Evolutionary conservation across 1,140 invertebrate genomes (phyloP), one percentile per base, ranked within the genome.

Genomic region (Subanguina moxae): DNA sequence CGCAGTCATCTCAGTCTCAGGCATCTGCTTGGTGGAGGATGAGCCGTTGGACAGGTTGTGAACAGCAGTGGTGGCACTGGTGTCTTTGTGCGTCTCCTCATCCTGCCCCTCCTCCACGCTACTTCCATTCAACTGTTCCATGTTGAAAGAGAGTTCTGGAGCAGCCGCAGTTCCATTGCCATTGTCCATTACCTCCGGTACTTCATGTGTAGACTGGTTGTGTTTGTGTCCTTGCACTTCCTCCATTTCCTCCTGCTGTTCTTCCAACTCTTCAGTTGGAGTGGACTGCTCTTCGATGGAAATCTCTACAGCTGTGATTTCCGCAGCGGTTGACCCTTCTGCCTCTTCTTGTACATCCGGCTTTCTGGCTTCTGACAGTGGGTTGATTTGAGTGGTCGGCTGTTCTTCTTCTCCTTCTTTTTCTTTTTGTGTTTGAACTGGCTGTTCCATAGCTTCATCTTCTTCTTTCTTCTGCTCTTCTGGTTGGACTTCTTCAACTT

Each of bases 301-400:
- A n/a, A 46, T 27, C 11, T 68, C 65, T 32, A 0, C 1, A 30
- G 38, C 58, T 61, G 11, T 27, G 42, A 19, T 23, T 28, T 66
- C 64, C 23, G 30, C 62, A 52, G 8, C 64, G 17, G n/a, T 73
- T 23, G 46, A 66, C 70, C 21, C 67, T 63, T 67, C 67, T 9
- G 23, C 15, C 21, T 67, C 25, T 42, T 75, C 23, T 23, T 77
- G 70, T 67, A 67, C 72, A 28, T 1, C 30, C n/a, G 48, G 17
- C n/a, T 52, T 8, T 27, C 3, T 38, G 3, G 3, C 32, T 38
- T 38, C 32, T 38, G 32, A 11, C 32, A 5, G 32, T 38, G 3
- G 32, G 32, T 11, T 38, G 32, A 3, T 38, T 38, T 38, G 32
- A 11, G 11, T 38, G 32, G 32, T 38, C 32, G 32, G 45, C 69